Percentiles rank a stretch among this genome's conserved stretches.
These are phyloP conservation scores for Lipotes vexillifer DNA, from an alignment of 2,113 vertebrate species.

Conservation along the genomic window DNA sequence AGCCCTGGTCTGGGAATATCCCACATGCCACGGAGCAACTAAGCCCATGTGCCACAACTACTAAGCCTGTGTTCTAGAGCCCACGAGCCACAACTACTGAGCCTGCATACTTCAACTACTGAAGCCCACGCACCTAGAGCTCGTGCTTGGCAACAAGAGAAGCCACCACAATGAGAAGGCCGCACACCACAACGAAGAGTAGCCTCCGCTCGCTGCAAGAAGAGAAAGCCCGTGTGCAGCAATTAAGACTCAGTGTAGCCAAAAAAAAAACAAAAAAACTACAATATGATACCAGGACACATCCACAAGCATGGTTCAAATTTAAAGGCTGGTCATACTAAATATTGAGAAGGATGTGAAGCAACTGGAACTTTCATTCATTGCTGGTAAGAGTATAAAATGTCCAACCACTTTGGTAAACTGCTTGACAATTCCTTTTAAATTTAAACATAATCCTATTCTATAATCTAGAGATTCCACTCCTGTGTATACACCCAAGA, in stretches of 20 bases:
- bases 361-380: background rate
- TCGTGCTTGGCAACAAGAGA: no score
- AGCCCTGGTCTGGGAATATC: no score
- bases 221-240: no score
- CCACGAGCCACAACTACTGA: no score
- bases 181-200: accelerated
- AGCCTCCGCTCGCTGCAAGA: no score
- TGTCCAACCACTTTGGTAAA: background rate
- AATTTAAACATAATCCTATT: background rate
- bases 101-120: no score
- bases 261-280: background rate
- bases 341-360: background rate
- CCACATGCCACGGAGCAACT: no score
- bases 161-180: no score
- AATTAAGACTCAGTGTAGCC: no score
- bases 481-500: background rate
- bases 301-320: background rate
- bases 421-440: background rate
- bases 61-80: no score
- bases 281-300: background rate
- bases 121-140: no score
- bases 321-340: background rate
- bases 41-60: no score
- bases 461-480: background rate
- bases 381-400: background rate